Evolutionary conservation across 2,113 vertebrate genomes (phyloP).

Genomic region (Takifugu flavidus): DNA sequence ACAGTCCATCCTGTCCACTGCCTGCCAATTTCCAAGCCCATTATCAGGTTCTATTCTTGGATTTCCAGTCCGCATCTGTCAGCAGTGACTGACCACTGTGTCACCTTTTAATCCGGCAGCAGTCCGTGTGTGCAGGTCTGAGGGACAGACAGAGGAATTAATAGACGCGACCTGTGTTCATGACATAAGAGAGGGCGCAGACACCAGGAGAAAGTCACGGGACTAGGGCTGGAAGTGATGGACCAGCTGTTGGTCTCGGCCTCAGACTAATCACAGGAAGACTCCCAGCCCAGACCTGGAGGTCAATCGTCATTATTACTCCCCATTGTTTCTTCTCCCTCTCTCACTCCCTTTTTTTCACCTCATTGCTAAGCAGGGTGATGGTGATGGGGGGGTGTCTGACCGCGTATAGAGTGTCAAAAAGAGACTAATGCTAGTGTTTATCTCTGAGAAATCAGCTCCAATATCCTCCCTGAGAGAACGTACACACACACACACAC

Average conservation of each 20-base stretch:
- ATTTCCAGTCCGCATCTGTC: slow-evolving; percentile 56
- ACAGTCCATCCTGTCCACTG: slow-evolving; percentile 32
- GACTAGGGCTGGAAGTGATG: slow-evolving; percentile 29
- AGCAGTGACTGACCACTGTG: slow-evolving; percentile 57
- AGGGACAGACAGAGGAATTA: slow-evolving; percentile 32
- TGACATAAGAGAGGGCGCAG: slow-evolving; percentile 25
- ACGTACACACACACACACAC: slow-evolving; percentile 24
- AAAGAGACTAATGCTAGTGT: slow-evolving; percentile 69
- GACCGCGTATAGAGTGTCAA: slow-evolving; percentile 56
- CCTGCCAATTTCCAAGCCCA: slow-evolving; percentile 32
- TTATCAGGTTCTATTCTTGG: slow-evolving; percentile 65
- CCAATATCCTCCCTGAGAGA: slow-evolving; percentile 58
- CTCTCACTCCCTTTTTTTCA: slow-evolving; percentile 38
- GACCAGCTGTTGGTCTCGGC: slow-evolving; percentile 64
- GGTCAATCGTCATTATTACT: slow-evolving; percentile 65
- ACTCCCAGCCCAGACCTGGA: slow-evolving; percentile 55
- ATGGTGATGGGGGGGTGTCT: slow-evolving; percentile 10
- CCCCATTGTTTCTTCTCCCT: slow-evolving; percentile 28
- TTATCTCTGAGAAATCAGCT: slow-evolving; percentile 67
- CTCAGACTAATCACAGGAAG: slow-evolving; percentile 54
- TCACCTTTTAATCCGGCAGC: slow-evolving; percentile 65
- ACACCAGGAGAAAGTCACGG: slow-evolving; percentile 8
- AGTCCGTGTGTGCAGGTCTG: slow-evolving; percentile 23
- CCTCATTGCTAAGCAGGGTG: slow-evolving; percentile 7
- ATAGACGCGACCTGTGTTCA: slow-evolving; percentile 30